phyloP scores from a whole-genome alignment of 1,140 invertebrate genomes.

The Drosophila seguyi region DNA sequence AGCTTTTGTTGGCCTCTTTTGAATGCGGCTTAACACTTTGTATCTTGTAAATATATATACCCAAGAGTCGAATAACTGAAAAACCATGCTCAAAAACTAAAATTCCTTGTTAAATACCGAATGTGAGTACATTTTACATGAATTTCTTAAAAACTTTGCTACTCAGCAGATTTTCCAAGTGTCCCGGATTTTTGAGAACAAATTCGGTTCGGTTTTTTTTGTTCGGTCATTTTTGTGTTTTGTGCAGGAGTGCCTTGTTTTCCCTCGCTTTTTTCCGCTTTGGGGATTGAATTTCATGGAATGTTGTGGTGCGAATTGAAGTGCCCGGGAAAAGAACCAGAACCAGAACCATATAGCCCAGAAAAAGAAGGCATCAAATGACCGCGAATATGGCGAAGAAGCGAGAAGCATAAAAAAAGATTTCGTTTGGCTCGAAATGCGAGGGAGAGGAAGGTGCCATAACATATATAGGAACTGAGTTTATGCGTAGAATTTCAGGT shows the following conservation, averaged over 20 bases:
- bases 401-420: slow-evolving; percentile 38
- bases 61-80: background rate
- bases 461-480: background rate
- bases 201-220: background rate
- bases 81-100: background rate
- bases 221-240: slow-evolving; percentile 25
- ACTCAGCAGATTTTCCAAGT: slow-evolving; percentile 12
- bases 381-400: slow-evolving; percentile 49
- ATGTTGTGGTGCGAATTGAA: slow-evolving; percentile 49
- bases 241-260: slow-evolving; percentile 20
- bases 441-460: slow-evolving; percentile 26
- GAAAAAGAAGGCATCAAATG: slow-evolving; percentile 47
- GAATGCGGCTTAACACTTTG: background rate
- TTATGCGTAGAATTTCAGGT: background rate
- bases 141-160: background rate
- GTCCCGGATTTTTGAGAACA: slow-evolving; percentile 7
- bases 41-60: background rate
- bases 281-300: slow-evolving; percentile 69
- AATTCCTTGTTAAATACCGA: background rate
- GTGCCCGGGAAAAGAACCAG: slow-evolving; percentile 17
- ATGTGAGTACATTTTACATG: background rate
- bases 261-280: slow-evolving; percentile 14
- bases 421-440: slow-evolving; percentile 21
- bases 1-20: background rate
- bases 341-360: slow-evolving; percentile 6